Percentiles rank a stretch among this genome's conserved stretches.
Evolutionary conservation across 1,140 invertebrate genomes (phyloP).

Genomic region (Solenopsis fugax): DNA sequence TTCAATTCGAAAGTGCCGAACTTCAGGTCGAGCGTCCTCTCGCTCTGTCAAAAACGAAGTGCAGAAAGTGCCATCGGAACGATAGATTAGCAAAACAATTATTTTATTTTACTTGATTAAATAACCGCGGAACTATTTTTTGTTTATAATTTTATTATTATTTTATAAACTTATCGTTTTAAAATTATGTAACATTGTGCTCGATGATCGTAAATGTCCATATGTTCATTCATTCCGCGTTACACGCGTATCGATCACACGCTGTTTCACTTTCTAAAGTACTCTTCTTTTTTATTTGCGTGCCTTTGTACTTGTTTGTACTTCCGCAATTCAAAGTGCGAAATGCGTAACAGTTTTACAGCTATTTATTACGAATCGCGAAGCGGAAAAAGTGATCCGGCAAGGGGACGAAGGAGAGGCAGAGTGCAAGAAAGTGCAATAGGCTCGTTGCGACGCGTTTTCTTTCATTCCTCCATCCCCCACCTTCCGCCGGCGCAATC

Average conservation of each 20-base stretch:
- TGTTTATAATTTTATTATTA: neutral
- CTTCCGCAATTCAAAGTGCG: neutral
- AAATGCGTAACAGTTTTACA: neutral
- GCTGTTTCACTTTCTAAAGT: slow-evolving; percentile 11
- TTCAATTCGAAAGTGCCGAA: neutral
- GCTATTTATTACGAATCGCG: neutral
- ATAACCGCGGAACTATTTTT: neutral
- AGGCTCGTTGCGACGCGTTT: too few species aligned
- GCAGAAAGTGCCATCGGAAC: neutral
- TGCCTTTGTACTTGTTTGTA: neutral
- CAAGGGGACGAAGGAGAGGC: too few species aligned
- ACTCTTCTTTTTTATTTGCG: neutral
- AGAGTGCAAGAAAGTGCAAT: neutral
- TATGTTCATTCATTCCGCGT: neutral
- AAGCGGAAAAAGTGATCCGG: neutral
- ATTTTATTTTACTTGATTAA: neutral
- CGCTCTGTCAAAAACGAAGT: neutral
- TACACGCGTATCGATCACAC: neutral
- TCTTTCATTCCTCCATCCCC: neutral
- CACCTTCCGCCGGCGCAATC: neutral
- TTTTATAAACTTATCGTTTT: neutral
- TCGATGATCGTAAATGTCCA: neutral
- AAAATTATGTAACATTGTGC: neutral
- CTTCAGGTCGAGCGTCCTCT: neutral
- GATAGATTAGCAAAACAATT: neutral